Percentiles rank a stretch among this genome's conserved stretches.
phyloP scores from a whole-genome alignment of 2,888 invertebrate species.

The Vesta saturnalis region DNA sequence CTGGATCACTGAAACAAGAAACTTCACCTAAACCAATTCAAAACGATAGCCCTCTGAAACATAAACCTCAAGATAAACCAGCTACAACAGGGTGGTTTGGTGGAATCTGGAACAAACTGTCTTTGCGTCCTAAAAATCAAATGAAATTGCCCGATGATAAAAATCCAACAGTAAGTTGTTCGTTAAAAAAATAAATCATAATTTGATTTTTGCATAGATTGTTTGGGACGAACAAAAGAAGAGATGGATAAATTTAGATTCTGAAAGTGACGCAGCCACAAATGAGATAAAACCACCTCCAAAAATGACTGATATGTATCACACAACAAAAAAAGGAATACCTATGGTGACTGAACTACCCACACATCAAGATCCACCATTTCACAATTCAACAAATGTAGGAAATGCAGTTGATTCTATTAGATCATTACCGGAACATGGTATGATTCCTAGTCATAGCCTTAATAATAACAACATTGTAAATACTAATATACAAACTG shows the following conservation, averaged over 20 bases:
- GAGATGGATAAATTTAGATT: conserved; percentile 87
- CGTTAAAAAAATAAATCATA: conserved; percentile 16
- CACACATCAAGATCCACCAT: background rate
- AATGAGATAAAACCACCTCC: conserved; percentile 73
- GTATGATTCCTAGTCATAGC: conserved; percentile 16
- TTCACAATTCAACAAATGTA: background rate
- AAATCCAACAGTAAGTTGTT: conserved; percentile 80
- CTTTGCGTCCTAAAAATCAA: conserved; percentile 88
- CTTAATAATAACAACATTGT: background rate
- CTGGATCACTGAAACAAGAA: conserved; percentile 41
- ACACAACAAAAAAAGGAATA: conserved; percentile 30
- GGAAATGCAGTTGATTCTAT: background rate
- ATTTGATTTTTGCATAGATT: conserved; percentile 69
- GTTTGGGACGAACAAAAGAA: conserved; percentile 92
- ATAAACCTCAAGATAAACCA: conserved; percentile 38
- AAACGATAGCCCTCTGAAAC: conserved; percentile 39
- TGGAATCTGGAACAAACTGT: conserved; percentile 84
- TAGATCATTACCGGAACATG: conserved; percentile 3
- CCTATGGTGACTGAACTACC: background rate
- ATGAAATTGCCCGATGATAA: conserved; percentile 97
- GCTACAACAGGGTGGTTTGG: conserved; percentile 80
- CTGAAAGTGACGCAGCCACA: conserved; percentile 68
- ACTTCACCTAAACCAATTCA: conserved; percentile 22
- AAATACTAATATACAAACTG: background rate
- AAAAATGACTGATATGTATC: conserved; percentile 70